Base-by-base conservation (phyloP, 2,113 vertebrate species). In the Callipepla californica region DNA sequence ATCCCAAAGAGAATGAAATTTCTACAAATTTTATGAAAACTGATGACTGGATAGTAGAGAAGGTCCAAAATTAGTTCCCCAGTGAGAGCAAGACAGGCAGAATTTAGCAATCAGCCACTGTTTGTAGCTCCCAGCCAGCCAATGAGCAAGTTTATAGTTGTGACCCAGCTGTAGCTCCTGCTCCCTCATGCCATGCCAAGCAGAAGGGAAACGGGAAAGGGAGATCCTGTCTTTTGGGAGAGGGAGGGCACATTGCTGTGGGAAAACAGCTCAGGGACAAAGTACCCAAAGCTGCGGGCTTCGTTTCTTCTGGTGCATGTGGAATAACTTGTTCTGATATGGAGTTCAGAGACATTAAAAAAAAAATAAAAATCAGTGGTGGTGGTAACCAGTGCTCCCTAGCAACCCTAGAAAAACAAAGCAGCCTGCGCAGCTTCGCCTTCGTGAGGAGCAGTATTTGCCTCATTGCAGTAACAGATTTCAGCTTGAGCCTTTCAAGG, bases 241-340 rank as follows among this genome's bases (percentile, higher is more conserved):
- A 69, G 19, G 21, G 65, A 81, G 66, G 42, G 30, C n/a, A 58
- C 80, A 6, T 38, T 38, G 53, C 47, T 6, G n/a, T 63, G 72
- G 83, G 50, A 48, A 78, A 72, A 72, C 38, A 51, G 30, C 44
- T 70, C 66, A 61, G 57, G 57, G 83, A 44, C 65, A 81, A 89
- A 88, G 88, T 73, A 51, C 44, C 20, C 55, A 69, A 68, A 80
- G 73, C 85, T 80, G 79, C 63, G 70, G 87, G 63, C 83, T 78
- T 80, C 22, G 1, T 78, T 96, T 34, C 82, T 90, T 72, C 42
- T 59, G 76, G 42, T 80, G 73, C 0, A 0, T 6, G 0, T 67
- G 73, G 88, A 86, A 86, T 90, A 88, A 88, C 94, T 95, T 96
- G 92, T 96, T 96, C 94, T 87, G 91, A 38, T 93, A 93, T 92